phyloP scores from a whole-genome alignment of 53 echinoderm and acorn worm genomes.

The Crossaster papposus region DNA sequence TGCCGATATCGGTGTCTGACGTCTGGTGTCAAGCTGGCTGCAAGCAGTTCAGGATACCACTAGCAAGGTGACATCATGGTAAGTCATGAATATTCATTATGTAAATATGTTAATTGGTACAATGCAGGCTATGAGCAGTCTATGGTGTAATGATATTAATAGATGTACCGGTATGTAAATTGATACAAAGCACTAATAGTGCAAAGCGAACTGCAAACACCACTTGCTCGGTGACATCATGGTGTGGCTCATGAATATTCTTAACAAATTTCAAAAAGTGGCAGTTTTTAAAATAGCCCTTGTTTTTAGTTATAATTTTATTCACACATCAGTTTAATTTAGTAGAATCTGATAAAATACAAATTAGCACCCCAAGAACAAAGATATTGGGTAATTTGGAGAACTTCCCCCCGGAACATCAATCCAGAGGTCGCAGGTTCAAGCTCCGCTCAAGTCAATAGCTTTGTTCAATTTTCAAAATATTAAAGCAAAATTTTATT shows the following conservation, averaged over 20 bases:
- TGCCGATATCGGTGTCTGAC: conserved; percentile 76
- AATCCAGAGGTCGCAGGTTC: no score
- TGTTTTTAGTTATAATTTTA: neutral
- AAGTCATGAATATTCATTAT: neutral
- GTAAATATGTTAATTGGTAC: neutral
- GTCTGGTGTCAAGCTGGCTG: conserved; percentile 53
- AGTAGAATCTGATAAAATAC: neutral
- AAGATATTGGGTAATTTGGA: no score
- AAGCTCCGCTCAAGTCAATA: no score
- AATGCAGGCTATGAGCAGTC: neutral
- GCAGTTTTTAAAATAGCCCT: no score
- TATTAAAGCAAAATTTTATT: no score
- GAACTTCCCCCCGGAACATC: no score
- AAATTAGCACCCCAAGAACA: no score
- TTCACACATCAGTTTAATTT: neutral
- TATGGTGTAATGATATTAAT: neutral
- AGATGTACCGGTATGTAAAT: neutral
- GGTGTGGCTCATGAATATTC: conserved; percentile 25
- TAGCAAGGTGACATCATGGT: conserved; percentile 50
- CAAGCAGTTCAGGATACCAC: conserved; percentile 46
- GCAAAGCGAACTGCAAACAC: conserved; percentile 42
- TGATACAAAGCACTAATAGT: neutral
- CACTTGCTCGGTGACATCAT: conserved; percentile 45
- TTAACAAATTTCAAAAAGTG: neutral
- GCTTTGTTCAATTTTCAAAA: no score